A percentile compares a stretch with the other conserved stretches of the same genome.
Conservation (phyloP, 2,113 vertebrate genomes). For the Hirundichthys speculiger region DNA sequence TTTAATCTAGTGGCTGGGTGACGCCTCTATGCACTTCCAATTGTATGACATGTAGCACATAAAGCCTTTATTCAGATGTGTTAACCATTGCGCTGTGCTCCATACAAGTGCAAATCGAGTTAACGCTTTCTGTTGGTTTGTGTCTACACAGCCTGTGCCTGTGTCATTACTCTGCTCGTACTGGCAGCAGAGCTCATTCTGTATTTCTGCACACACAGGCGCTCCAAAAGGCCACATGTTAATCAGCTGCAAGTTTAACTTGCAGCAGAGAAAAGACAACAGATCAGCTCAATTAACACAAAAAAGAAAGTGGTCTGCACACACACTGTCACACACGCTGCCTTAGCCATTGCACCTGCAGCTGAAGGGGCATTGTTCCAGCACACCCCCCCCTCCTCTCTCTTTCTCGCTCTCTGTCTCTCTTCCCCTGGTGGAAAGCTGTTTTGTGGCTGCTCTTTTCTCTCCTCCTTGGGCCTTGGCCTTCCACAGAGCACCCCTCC, state of each 20-base stretch:
- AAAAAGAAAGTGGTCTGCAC: constrained; percentile 77
- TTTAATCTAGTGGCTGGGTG: constrained; percentile 72
- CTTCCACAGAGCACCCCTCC: constrained; percentile 67
- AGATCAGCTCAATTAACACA: constrained; percentile 84
- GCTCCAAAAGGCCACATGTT: constrained; percentile 79
- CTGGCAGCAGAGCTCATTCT: constrained; percentile 43
- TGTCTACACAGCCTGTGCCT: constrained; percentile 67
- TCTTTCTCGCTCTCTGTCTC: constrained; percentile 20
- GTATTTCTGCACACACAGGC: constrained; percentile 55
- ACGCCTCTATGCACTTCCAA: constrained; percentile 65
- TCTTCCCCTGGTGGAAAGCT: constrained; percentile 77
- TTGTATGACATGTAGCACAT: constrained; percentile 63
- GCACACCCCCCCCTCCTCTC: constrained; percentile 56
- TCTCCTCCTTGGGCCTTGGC: constrained; percentile 67
- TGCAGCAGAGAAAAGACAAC: constrained; percentile 77
- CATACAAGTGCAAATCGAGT: constrained; percentile 83
- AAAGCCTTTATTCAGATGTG: constrained; percentile 76
- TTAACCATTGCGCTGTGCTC: constrained; percentile 72
- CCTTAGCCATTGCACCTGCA: constrained; percentile 83
- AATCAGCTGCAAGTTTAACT: constrained; percentile 81
- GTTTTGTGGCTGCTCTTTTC: constrained; percentile 82
- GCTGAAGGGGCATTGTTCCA: constrained; percentile 81
- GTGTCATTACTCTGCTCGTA: constrained; percentile 63
- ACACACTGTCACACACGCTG: constrained; percentile 49
- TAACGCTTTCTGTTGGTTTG: constrained; percentile 71